phyloP scores from a whole-genome alignment of 2,888 invertebrate species.

The Sphaerophoria rueppellii region DNA sequence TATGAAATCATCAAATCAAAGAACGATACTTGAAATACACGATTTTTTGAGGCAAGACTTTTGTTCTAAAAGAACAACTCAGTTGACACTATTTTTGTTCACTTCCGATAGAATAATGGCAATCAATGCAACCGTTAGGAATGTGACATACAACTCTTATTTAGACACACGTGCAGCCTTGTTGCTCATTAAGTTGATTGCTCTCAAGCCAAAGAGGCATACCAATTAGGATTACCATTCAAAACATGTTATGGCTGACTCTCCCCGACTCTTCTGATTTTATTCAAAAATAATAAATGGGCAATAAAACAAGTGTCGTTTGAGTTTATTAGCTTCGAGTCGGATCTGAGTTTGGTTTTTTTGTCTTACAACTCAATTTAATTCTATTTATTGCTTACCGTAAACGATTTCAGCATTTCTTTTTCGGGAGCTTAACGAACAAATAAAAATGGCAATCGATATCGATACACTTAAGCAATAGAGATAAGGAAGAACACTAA shows the following conservation, averaged over 20 bases:
- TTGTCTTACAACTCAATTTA: constrained; percentile 2
- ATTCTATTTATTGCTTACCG: constrained; percentile 9
- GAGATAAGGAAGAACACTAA: not conserved
- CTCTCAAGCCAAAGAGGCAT: constrained; percentile 8
- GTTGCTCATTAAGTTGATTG: constrained; percentile 30
- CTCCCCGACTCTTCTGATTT: not conserved
- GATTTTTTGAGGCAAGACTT: too few relatives aligned
- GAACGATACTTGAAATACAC: too few relatives aligned
- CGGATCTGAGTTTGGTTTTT: constrained; percentile 10
- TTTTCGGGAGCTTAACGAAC: not conserved
- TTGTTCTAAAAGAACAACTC: too few relatives aligned
- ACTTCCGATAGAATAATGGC: too few relatives aligned
- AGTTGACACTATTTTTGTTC: too few relatives aligned
- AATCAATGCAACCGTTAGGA: too few relatives aligned
- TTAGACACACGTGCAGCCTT: constrained; percentile 28
- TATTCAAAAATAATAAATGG: constrained; percentile 21
- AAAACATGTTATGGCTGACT: constrained; percentile 10
- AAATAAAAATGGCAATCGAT: not conserved
- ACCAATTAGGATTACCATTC: constrained; percentile 22
- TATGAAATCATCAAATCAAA: too few relatives aligned
- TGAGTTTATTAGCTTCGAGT: not conserved
- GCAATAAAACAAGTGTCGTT: not conserved
- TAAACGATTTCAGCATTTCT: constrained; percentile 4
- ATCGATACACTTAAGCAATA: not conserved
- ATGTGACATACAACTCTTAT: not conserved